phyloP scores from a whole-genome alignment of 2,113 vertebrate species.

The Pungitius pungitius region DNA sequence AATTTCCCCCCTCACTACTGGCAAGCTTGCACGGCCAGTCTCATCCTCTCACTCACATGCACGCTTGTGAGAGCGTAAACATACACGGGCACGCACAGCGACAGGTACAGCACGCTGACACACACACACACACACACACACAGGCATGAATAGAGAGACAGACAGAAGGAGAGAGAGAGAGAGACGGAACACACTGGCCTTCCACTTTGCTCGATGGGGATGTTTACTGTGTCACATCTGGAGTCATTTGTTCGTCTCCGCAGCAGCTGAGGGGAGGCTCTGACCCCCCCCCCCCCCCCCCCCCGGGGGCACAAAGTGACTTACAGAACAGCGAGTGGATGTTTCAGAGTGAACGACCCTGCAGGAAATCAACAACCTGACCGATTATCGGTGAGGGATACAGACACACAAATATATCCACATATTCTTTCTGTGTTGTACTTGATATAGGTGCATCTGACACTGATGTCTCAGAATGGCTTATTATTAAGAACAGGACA shows the following conservation, averaged over 20 bases:
- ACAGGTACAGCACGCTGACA: slow-evolving; percentile 4
- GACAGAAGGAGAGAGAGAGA: background rate
- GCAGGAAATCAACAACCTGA: slow-evolving; percentile 41
- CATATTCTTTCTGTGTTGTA: too few relatives aligned
- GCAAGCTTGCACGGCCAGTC: slow-evolving; percentile 21
- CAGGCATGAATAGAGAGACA: slow-evolving; percentile 5
- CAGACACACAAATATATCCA: slow-evolving; percentile 24
- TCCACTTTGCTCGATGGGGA: slow-evolving; percentile 33
- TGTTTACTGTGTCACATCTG: slow-evolving; percentile 54
- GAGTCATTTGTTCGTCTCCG: slow-evolving; percentile 55
- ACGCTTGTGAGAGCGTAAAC: slow-evolving; percentile 30
- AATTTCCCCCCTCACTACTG: slow-evolving; percentile 13
- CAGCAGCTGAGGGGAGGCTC: slow-evolving; percentile 25
- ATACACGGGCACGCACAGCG: slow-evolving; percentile 17
- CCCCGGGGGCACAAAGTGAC: slow-evolving; percentile 34
- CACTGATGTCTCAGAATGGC: too few relatives aligned
- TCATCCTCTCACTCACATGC: slow-evolving; percentile 45
- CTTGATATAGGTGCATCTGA: too few relatives aligned
- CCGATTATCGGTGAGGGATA: slow-evolving; percentile 23
- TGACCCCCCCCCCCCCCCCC: slow-evolving; percentile 14
- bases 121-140: background rate
- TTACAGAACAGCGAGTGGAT: slow-evolving; percentile 35
- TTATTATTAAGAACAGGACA: too few relatives aligned
- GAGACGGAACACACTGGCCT: slow-evolving; percentile 2
- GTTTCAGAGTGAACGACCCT: slow-evolving; percentile 42